Percentiles rank a stretch among this genome's conserved stretches.
phyloP scores from a whole-genome alignment of 2,888 invertebrate species.

The Coremacera marginata region DNA sequence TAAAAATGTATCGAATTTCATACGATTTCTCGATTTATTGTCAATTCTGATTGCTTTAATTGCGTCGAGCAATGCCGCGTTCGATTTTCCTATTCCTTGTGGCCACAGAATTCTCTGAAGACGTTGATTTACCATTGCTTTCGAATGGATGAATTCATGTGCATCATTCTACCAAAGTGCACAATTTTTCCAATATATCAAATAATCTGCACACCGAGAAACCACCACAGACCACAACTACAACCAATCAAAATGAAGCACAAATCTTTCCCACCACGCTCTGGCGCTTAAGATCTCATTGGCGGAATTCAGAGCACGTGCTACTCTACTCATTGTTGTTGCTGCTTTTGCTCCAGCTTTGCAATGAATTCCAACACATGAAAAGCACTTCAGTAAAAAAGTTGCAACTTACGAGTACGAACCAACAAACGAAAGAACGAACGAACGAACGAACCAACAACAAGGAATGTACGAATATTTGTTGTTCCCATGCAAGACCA shows the following conservation, averaged over 20 bases:
- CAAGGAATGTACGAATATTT: constrained; percentile 34
- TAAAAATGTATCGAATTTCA: too few species aligned
- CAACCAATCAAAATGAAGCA: constrained; percentile 51
- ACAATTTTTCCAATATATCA: too few species aligned
- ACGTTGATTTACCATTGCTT: too few species aligned
- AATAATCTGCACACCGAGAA: neutral
- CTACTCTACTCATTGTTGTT: constrained; percentile 54
- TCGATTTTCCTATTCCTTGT: too few species aligned
- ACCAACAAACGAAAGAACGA: constrained; percentile 36
- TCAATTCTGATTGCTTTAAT: too few species aligned
- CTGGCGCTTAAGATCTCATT: constrained; percentile 55
- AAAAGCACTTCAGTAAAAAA: constrained; percentile 23
- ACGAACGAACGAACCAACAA: constrained; percentile 38
- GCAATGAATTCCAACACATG: constrained; percentile 46
- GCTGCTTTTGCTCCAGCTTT: constrained; percentile 21
- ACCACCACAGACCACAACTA: neutral
- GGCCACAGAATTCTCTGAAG: too few species aligned
- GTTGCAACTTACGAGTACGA: constrained; percentile 6
- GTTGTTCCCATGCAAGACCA: neutral
- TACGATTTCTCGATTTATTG: too few species aligned
- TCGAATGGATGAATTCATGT: too few species aligned
- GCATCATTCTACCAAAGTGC: too few species aligned
- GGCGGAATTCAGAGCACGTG: constrained; percentile 65
- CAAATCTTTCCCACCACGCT: constrained; percentile 58
- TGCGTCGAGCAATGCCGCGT: too few species aligned